Evolutionary conservation across 2,113 vertebrate species (phyloP).

Genomic region (Cyprinus carpio): DNA sequence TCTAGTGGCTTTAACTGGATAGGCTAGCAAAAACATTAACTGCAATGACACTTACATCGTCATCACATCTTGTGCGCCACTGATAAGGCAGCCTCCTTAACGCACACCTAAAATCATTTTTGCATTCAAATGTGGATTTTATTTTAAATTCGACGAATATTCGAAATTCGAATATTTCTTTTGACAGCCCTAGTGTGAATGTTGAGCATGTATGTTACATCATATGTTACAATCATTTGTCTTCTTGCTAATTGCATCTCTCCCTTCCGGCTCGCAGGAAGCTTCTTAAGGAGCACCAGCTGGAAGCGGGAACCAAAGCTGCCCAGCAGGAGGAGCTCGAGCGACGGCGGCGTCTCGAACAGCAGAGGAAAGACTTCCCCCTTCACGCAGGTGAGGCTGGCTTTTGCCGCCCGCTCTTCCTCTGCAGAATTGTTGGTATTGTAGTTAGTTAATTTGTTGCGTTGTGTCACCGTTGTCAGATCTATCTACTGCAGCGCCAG

Average conservation of each 20-base stretch:
- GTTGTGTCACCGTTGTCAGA: slow-evolving; percentile 3
- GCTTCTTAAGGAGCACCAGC: slow-evolving; percentile 92
- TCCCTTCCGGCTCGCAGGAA: slow-evolving; percentile 75
- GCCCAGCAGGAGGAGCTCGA: slow-evolving; percentile 98
- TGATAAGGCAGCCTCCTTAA: too few relatives aligned
- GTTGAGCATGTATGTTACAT: not conserved
- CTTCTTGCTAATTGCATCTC: not conserved
- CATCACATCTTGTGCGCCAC: too few relatives aligned
- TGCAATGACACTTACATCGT: too few relatives aligned
- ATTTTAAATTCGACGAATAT: too few relatives aligned
- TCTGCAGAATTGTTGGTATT: not conserved
- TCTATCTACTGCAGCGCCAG: slow-evolving; percentile 70
- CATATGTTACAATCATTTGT: not conserved
- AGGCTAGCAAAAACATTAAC: too few relatives aligned
- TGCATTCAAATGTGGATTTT: too few relatives aligned
- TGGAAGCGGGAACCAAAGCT: slow-evolving; percentile 96
- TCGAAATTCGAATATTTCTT: too few relatives aligned
- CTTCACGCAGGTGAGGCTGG: slow-evolving; percentile 66
- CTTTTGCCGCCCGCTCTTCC: not conserved
- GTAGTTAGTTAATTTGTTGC: not conserved
- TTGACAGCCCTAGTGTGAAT: too few relatives aligned
- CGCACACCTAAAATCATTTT: too few relatives aligned
- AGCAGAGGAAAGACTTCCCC: slow-evolving; percentile 93
- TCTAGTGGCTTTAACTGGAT: too few relatives aligned
- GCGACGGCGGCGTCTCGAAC: slow-evolving; percentile 91